Evolutionary conservation across 2,797 vertebrate genomes (phyloP), one percentile per base, ranked within the genome.

Genomic region (Acanthurus lineatus): DNA sequence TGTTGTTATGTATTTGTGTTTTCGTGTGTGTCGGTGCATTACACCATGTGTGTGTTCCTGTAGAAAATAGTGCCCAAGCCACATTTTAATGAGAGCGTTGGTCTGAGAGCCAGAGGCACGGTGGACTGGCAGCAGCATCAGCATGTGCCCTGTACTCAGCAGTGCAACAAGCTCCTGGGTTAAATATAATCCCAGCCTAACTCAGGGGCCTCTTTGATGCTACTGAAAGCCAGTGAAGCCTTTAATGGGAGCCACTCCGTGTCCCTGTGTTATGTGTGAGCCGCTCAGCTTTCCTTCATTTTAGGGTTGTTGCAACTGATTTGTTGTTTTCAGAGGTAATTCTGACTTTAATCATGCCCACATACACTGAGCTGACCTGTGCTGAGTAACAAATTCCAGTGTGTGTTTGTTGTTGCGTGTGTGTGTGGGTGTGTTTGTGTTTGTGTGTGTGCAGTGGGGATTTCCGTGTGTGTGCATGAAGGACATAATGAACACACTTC

Each of bases 171-270:
- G 77, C 87, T 88, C 77, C 69, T 40, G 73, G 85, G 90, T 94
- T 95, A 94, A 94, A 95, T 91, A 92, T 95, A 94, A 94, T 94
- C 92, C 88, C 82, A 67, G 82, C 77, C 85, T 94, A 93, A 94
- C 92, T 91, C 83, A 40, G 82, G 89, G 90, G 90, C 89, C 86
- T 78, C 92, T 95, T 94, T 95, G 93, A 95, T 93, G 92, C 92
- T 82, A 91, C 89, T 93, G 91, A 91, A 94, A 94, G 86, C 81
- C 92, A 94, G 90, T 72, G 85, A 89, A 93, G 93, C 94, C 90
- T 93, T 93, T 94, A 95, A 95, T 93, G 91, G 90, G 89, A 92
- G 90, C 81, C 86, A 91, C 87, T 90, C 79, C n/a, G 59, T 87
- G 90, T 90, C 82, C 73, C 73, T 53, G 59, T 61, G 88, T 86